A percentile compares a stretch with the other conserved stretches of the same genome.
Conservation (phyloP, 2,113 vertebrate species). For the Cichladusa arquata region DNA sequence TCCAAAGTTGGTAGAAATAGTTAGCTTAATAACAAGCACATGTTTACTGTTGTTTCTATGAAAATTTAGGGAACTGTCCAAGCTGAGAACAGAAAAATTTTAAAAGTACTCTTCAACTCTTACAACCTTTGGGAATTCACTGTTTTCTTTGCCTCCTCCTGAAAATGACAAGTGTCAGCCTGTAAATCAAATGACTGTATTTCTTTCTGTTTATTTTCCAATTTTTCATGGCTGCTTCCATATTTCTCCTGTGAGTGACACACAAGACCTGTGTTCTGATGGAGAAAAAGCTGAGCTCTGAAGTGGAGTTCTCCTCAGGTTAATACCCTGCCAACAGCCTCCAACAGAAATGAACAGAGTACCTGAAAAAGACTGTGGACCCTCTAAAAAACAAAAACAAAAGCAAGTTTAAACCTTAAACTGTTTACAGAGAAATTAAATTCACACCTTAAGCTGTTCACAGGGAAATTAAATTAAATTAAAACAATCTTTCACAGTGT, state of each 20-base stretch:
- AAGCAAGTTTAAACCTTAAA: neutral
- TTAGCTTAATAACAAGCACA: neutral
- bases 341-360: neutral
- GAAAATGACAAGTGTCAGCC: neutral
- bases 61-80: neutral
- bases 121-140: neutral
- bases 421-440: neutral
- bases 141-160: neutral
- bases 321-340: neutral
- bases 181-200: neutral
- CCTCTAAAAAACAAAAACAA: neutral
- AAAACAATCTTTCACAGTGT: neutral
- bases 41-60: neutral
- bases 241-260: neutral
- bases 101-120: neutral
- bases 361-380: neutral
- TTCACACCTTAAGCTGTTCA: neutral
- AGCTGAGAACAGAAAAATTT: neutral
- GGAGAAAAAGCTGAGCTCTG: neutral
- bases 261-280: neutral
- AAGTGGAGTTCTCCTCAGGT: neutral
- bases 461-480: neutral
- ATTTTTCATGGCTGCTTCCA: neutral
- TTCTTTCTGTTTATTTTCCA: neutral
- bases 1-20: neutral